A percentile compares a stretch with the other conserved stretches of the same genome.
Evolutionary conservation across 2,797 vertebrate genomes (phyloP).

Genomic region (Mormyrops boulengeri): DNA sequence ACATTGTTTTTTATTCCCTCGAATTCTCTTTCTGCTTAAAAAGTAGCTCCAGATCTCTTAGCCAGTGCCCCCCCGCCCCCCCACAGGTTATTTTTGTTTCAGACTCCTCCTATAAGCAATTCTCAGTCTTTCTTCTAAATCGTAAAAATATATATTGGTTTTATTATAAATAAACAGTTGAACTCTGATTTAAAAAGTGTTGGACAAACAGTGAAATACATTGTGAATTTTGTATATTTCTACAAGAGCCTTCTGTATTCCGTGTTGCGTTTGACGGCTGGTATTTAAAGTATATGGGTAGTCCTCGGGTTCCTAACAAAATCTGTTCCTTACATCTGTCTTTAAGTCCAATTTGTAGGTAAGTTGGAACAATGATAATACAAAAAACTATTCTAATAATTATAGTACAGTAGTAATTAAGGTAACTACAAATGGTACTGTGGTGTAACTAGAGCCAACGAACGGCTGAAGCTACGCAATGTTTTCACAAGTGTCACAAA

Average conservation of each 20-base stretch:
- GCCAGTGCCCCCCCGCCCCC: neutral
- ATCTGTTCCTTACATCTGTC: neutral
- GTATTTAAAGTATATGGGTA: neutral
- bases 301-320: neutral
- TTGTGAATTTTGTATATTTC: neutral
- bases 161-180: neutral
- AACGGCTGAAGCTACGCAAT: neutral
- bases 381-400: neutral
- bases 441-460: neutral
- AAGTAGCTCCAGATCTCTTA: neutral
- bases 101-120: neutral
- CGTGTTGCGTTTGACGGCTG: neutral
- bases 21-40: neutral
- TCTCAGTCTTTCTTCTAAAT: neutral
- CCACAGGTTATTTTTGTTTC: neutral
- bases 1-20: neutral
- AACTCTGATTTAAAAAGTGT: neutral
- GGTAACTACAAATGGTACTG: neutral
- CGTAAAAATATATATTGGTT: neutral
- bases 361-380: neutral
- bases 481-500: neutral
- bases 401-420: neutral
- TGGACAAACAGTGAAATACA: neutral
- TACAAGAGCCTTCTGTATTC: neutral
- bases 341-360: neutral